Conservation (phyloP, 1,140 invertebrate genomes). For the Ips nitidus region DNA sequence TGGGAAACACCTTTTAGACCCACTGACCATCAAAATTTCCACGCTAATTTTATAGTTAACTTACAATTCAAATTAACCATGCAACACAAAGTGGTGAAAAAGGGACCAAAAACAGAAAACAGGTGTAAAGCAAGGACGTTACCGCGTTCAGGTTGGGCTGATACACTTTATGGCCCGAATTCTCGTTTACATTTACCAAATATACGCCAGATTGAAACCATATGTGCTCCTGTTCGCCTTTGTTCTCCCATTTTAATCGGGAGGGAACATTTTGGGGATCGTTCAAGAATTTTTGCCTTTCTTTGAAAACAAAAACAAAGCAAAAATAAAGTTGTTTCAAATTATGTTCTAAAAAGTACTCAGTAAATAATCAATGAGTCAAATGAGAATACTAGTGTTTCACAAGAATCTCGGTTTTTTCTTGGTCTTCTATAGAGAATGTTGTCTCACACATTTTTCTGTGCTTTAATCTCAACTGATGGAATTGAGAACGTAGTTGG, state of each 20-base stretch:
- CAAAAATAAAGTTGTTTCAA: too few relatives aligned
- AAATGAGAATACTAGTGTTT: too few relatives aligned
- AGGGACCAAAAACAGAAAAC: constrained; percentile 30
- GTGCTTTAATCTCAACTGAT: too few relatives aligned
- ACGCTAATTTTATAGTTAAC: constrained; percentile 17
- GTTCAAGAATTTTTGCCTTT: constrained; percentile 9
- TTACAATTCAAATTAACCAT: background rate
- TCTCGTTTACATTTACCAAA: constrained; percentile 34
- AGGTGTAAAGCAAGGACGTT: constrained; percentile 43
- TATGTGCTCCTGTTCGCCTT: constrained; percentile 33
- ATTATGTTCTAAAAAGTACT: too few relatives aligned
- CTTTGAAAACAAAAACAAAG: background rate
- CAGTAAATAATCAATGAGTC: too few relatives aligned
- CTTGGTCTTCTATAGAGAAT: too few relatives aligned
- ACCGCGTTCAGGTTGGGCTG: constrained; percentile 42
- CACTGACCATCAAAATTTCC: constrained; percentile 24
- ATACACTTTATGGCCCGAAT: constrained; percentile 38
- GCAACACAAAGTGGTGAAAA: background rate
- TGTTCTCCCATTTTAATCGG: constrained; percentile 16
- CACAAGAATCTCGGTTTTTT: too few relatives aligned
- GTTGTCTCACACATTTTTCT: too few relatives aligned
- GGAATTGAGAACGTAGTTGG: constrained; percentile 13
- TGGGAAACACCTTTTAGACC: constrained; percentile 27
- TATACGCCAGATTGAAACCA: constrained; percentile 40
- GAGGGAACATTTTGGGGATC: constrained; percentile 4